These are phyloP conservation scores for Drosophila putrida DNA, from an alignment of 2,888 invertebrate genomes.

Conservation along the genomic window DNA sequence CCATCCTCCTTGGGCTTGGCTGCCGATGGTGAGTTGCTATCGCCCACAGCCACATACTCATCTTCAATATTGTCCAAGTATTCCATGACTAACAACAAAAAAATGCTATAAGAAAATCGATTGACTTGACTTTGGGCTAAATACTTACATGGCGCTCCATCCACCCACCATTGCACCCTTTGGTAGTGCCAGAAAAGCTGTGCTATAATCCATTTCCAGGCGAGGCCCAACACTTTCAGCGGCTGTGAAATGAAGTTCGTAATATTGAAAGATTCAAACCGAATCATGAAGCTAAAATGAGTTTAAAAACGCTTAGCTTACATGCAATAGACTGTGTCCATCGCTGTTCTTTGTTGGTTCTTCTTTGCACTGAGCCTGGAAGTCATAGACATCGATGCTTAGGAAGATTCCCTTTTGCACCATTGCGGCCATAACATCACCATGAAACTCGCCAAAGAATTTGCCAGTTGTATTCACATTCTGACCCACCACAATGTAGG, in stretches of 20 bases:
- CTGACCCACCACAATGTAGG: slow-evolving; percentile 91
- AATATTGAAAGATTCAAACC: too few species aligned
- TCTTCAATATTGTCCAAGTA: slow-evolving; percentile 85
- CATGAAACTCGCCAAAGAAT: slow-evolving; percentile 93
- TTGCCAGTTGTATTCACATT: slow-evolving; percentile 90
- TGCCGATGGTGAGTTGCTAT: slow-evolving; percentile 57
- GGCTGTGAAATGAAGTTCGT: slow-evolving; percentile 83
- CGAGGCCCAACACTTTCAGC: slow-evolving; percentile 80
- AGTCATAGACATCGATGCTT: slow-evolving; percentile 92
- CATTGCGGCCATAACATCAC: slow-evolving; percentile 91
- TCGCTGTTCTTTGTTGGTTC: slow-evolving; percentile 82
- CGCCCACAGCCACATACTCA: slow-evolving; percentile 85
- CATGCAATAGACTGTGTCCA: slow-evolving; percentile 76
- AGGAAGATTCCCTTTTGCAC: slow-evolving; percentile 90
- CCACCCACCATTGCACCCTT: slow-evolving; percentile 83
- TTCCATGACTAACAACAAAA: slow-evolving; percentile 80
- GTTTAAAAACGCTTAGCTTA: slow-evolving; percentile 51
- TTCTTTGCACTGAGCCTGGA: slow-evolving; percentile 91
- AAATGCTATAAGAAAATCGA: neutral
- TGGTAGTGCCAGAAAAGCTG: slow-evolving; percentile 84
- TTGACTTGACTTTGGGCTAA: neutral
- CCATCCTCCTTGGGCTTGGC: slow-evolving; percentile 77
- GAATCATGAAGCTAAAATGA: too few species aligned
- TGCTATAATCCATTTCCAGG: slow-evolving; percentile 85
- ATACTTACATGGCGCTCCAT: slow-evolving; percentile 84